A percentile compares a stretch with the other conserved stretches of the same genome.
These are phyloP conservation scores for Phaetusa simplex DNA, from an alignment of 2,113 vertebrate species.

Conservation along the genomic window DNA sequence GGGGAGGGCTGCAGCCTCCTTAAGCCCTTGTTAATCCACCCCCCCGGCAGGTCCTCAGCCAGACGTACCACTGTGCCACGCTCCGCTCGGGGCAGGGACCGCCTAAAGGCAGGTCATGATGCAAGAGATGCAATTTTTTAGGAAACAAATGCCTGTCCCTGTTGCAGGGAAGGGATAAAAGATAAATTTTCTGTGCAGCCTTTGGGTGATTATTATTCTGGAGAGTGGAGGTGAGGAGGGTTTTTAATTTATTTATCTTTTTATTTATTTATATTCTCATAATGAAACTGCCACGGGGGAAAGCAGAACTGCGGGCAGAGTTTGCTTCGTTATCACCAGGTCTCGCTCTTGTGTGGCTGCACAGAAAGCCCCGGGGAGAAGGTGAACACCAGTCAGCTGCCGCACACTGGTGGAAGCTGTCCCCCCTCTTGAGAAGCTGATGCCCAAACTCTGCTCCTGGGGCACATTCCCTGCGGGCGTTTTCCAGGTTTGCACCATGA, in stretches of 20 bases:
- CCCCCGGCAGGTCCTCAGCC: not conserved
- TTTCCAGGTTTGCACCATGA: not conserved
- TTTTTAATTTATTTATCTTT: not conserved
- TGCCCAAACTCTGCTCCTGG: not conserved
- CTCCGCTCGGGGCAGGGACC: rapidly evolving
- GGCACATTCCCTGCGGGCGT: rapidly evolving
- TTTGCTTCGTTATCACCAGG: rapidly evolving
- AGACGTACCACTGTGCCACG: rapidly evolving
- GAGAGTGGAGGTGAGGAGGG: not conserved
- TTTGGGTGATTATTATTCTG: not conserved
- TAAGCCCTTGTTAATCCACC: not conserved
- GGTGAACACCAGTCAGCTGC: not conserved
- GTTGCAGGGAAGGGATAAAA: not conserved
- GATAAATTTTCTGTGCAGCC: not conserved
- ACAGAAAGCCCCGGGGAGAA: not conserved
- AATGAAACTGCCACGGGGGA: not conserved
- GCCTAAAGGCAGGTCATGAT: not conserved
- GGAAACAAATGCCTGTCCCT: not conserved
- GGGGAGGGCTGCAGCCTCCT: constrained; percentile 34
- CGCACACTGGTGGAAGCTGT: rapidly evolving
- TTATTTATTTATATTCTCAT: not conserved
- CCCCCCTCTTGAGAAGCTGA: not conserved
- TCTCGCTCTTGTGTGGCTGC: not conserved
- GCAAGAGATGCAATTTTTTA: not conserved
- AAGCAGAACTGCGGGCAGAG: not conserved